Evolutionary conservation across 2,113 vertebrate species (phyloP), one percentile per base, ranked within the genome.

Genomic region (Myodes glareolus): DNA sequence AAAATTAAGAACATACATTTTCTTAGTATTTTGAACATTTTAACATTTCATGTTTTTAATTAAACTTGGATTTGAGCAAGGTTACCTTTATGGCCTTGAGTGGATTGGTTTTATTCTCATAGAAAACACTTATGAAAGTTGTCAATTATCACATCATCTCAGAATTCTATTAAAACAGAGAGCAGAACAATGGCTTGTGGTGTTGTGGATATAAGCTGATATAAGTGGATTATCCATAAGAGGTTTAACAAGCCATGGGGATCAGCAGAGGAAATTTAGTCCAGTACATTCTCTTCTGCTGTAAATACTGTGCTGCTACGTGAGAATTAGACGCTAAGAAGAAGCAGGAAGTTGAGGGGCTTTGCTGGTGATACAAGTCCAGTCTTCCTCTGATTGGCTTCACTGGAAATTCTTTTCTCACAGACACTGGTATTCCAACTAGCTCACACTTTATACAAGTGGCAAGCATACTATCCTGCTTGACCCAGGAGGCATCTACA

Each of bases 201-300:
- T 70, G 67, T 29, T 96, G 81, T 75, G 36, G 92, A 39, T 93
- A 77, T 96, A 97, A 97, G 67, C 89, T 90, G 96, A 89, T 86
- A 45, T 82, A 97, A 96, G 92, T 92, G 77, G 89, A 92, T 97
- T 96, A 97, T 52, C n/a, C 7, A 8, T 91, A 97, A 97, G 92
- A 97, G 77, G 91, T 95, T 97, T 94, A 95, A 91, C 58, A 94
- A 92, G 67, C 85, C 90, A 16, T 73, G n/a, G 82, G 68, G 33
- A 97, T 90, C 68, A 95, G 85, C 87, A 92, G 55, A 67, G 63
- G 42, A 95, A 93, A 93, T 68, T 19, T 67, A 84, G 72, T 1
- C 68, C 25, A 70, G 55, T 82, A 42, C 77, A 95, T 33, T 88
- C 17, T 94, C 31, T 70, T 73, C 65, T 78, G 29, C n/a, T 85